Evolutionary conservation across 2,797 vertebrate genomes (phyloP), one percentile per base, ranked within the genome.

Genomic region (Pitangus sulphuratus): DNA sequence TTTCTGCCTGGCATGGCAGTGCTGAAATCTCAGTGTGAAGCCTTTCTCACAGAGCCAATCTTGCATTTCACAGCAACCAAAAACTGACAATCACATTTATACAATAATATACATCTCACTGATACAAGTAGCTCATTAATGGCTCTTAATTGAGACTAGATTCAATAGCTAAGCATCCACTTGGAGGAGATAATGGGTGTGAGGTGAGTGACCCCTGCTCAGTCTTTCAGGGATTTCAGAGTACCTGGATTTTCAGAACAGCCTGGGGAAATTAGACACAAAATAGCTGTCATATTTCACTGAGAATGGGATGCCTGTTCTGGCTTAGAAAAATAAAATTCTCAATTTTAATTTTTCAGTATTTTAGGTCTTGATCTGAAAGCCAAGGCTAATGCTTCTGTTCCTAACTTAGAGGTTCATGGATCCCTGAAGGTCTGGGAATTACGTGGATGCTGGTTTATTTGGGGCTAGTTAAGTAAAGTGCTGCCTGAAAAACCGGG

Each of bases 101-200:
- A 71, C 64, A 57, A 31, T 77, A 74, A 87, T 80, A 80, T 53
- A 66, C 68, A 85, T 85, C 56, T n/a, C 45, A n/a, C 18, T 68
- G 82, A 74, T 91, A 85, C 68, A 78, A 93, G 94, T 31, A 92
- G 82, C 82, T 93, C 93, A 95, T 95, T 93, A 96, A 92, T 93
- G 91, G 95, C 56, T 77, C 89, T 89, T 94, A 96, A 95, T 77
- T 92, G 91, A 89, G 93, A 75, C 76, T 45, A 68, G 87, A 31
- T 40, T 87, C 93, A 70, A 70, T 80, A 87, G 87, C 93, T 95
- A 68, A 83, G 87, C 71, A 91, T 31, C 68, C 26, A 56, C 71
- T 91, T 89, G 51, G 72, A 85, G 87, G n/a, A 66, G 87, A 89
- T 87, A 92, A 95, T 83, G 60, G 47, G 54, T 89, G 42, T 87